Evolutionary conservation across 2,797 vertebrate genomes (phyloP).

Genomic region (Myotis findleyi): DNA sequence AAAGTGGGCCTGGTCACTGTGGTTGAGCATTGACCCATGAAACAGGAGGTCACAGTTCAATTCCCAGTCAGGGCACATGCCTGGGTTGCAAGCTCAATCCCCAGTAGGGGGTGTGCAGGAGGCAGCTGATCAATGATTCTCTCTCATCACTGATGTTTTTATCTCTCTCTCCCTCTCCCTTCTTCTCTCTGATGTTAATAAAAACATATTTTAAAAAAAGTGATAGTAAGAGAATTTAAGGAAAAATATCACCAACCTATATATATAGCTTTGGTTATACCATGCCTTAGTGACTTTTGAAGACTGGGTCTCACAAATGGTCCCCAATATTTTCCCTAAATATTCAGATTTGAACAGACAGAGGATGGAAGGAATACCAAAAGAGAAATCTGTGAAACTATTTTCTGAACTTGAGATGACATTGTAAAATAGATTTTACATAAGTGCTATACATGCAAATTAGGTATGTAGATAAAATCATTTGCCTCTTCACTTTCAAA

Average conservation of each 20-base stretch:
- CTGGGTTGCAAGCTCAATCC: background rate
- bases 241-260: background rate
- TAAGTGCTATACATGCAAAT: slow-evolving; percentile 22
- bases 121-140: background rate
- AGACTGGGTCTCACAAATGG: background rate
- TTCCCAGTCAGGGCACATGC: background rate
- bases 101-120: no score
- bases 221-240: background rate
- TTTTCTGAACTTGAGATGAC: slow-evolving; percentile 10
- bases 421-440: slow-evolving; percentile 32
- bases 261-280: background rate
- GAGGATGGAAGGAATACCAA: background rate
- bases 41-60: background rate
- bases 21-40: background rate
- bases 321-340: background rate
- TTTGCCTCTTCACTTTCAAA: slow-evolving; percentile 46
- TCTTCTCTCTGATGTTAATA: background rate
- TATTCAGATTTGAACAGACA: slow-evolving; percentile 12
- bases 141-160: background rate
- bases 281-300: background rate
- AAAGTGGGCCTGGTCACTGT: background rate
- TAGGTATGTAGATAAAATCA: background rate
- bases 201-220: background rate
- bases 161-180: background rate
- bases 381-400: background rate